Evolutionary conservation across 2,888 invertebrate genomes (phyloP), one percentile per base, ranked within the genome.

Genomic region (Diogma glabrata): DNA sequence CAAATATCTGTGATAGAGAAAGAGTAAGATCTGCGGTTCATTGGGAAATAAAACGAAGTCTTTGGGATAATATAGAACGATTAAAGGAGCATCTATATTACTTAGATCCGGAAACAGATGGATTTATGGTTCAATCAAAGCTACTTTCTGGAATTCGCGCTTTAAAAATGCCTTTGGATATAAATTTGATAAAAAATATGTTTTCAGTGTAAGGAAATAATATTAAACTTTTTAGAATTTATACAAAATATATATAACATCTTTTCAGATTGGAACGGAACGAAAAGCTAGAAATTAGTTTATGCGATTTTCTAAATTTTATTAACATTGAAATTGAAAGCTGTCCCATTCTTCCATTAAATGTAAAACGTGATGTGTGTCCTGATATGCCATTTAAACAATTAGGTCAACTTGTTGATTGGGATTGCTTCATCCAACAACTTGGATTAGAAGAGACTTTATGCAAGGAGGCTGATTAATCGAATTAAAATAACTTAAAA

Each of bases 1-100:
- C 70, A 17, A 61, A 64, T 56, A 63, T 49, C 53, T 70, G 64
- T 62, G 67, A 66, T 61, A 69, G 64, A 23, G 72, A 63, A 62
- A 73, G 54, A 69, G 77, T 57, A 63, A 33, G 48, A 30, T 77
- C 84, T 1, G 69, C 86, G 30, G 78, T 84, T 3, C 82, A 88
- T 54, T 75, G 82, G 14, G 82, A 84, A 53, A 62, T 90, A 33
- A 79, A 79, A n/a, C 76, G 84, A 22, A 76, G 76, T 4, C 64
- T 87, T 3, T 88, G 87, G 84, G 79, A 84, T 59, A 82, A 82
- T 53, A 72, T 82, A 48, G 75, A 76, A 19, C 72, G 81, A 17
- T 59, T 82, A 1, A 70, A 71, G 51, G 81, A 82, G 60, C 77
- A 78, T 59, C 70, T 82, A 47, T 63, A 71, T 46, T 75, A 77